These are phyloP conservation scores for Hydropotes inermis DNA, from an alignment of 2,113 vertebrate species.

Conservation along the genomic window DNA sequence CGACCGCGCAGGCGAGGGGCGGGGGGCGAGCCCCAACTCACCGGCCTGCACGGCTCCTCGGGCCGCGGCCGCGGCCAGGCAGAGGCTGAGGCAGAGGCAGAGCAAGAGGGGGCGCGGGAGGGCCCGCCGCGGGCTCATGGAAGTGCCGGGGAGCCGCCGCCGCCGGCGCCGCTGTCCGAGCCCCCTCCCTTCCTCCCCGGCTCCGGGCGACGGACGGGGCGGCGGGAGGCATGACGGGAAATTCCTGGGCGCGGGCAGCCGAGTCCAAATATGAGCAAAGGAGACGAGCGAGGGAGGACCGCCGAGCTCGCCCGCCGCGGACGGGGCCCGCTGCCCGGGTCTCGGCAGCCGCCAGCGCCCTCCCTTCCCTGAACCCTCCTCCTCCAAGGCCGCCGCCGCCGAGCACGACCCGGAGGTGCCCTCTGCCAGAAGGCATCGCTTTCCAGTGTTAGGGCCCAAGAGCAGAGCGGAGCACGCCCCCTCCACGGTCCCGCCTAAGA, in stretches of 20 bases:
- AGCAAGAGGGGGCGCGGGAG: slow-evolving; percentile 61
- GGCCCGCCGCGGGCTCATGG: slow-evolving; percentile 38
- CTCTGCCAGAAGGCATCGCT: not conserved
- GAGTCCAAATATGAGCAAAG: slow-evolving; percentile 89
- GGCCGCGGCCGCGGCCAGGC: slow-evolving; percentile 46
- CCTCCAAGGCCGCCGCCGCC: not conserved
- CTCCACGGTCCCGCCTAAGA: not conserved
- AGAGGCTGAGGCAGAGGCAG: slow-evolving; percentile 23
- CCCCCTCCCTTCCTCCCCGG: slow-evolving; percentile 61
- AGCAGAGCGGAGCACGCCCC: not conserved
- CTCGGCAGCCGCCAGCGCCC: slow-evolving; percentile 29
- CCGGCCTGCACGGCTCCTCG: slow-evolving; percentile 33
- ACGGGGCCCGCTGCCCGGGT: slow-evolving; percentile 43
- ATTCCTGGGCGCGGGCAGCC: slow-evolving; percentile 83
- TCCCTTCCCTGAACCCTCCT: not conserved
- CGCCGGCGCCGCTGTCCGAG: slow-evolving; percentile 44
- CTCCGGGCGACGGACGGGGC: slow-evolving; percentile 75
- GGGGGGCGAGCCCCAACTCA: slow-evolving; percentile 23
- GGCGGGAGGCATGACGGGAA: slow-evolving; percentile 87
- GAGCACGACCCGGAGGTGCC: not conserved
- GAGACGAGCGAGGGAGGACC: slow-evolving; percentile 51
- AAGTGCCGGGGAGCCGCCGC: slow-evolving; percentile 2
- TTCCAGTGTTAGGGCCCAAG: not conserved
- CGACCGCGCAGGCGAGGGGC: not conserved
- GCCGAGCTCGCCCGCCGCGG: slow-evolving; percentile 44